These are phyloP conservation scores for Egretta garzetta DNA, from an alignment of 2,113 vertebrate genomes.

Conservation along the genomic window DNA sequence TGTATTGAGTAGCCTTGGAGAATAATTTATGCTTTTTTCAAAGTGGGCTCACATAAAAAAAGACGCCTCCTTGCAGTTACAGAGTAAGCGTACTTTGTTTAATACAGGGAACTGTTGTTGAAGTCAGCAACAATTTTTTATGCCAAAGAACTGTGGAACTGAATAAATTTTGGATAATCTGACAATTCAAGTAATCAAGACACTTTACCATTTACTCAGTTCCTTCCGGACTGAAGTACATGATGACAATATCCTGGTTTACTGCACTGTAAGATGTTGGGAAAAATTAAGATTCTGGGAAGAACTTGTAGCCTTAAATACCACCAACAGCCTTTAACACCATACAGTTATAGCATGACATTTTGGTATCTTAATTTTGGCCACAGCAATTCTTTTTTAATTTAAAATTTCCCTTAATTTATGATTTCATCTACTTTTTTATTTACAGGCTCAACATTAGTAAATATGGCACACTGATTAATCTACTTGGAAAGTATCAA, in stretches of 20 bases:
- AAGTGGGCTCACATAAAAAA: neutral
- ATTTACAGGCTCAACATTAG: neutral
- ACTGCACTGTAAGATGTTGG: neutral
- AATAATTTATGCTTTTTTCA: neutral
- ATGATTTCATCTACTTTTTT: neutral
- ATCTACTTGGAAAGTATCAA: neutral
- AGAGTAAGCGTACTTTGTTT: neutral
- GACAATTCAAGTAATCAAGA: constrained; percentile 13
- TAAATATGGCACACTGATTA: neutral
- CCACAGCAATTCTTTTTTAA: neutral
- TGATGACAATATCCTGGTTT: constrained; percentile 3
- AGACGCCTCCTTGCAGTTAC: neutral
- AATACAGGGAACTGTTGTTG: neutral
- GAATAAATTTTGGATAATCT: constrained; percentile 32
- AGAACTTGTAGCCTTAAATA: neutral
- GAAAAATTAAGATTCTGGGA: neutral
- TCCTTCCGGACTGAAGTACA: constrained; percentile 32
- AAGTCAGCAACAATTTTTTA: constrained; percentile 1
- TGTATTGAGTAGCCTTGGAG: neutral
- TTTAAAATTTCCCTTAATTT: neutral
- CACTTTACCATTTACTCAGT: neutral
- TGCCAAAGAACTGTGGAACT: neutral
- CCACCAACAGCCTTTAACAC: neutral
- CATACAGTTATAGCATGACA: neutral
- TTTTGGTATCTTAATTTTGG: neutral